Base-by-base conservation (phyloP, 2,797 vertebrate genomes). In the Sebastes goodei region DNA sequence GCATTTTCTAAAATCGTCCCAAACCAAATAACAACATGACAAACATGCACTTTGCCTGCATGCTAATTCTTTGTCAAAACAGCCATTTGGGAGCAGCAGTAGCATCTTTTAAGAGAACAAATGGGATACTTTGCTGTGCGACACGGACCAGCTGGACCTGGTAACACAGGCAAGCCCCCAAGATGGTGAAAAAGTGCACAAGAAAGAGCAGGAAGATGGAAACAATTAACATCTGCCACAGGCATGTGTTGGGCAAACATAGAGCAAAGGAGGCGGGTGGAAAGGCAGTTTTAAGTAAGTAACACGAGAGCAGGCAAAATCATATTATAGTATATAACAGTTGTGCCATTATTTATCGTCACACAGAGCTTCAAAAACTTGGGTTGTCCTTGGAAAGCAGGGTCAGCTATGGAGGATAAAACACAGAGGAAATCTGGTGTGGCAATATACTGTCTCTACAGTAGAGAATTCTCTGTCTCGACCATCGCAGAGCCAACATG, bases 141-240 rank as follows among this genome's bases (percentile, higher is more conserved):
- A 83, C 30, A 74, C 52, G 10, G 66, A 71, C 25, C 67, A 76
- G 55, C 25, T 71, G 46, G 46, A 52, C 46, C 46, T 52, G 42
- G 29, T 57, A 56, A 38, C 56, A 57, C 10, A 29, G 49, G 49
- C 55, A 57, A 38, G 25, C 8, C 25, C n/a, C 6, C 3, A 32
- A 27, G 20, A 74, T 27, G 32, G 65, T 57, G 25, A 63, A 80
- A 76, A 73, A 59, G 60, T 55, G n/a, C 20, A 70, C 14, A n/a
- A 75, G 25, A 53, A 71, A 57, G 65, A 63, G 29, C 4, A 38
- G 33, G 69, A 71, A 76, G 32, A 85, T 90, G 90, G 89, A 84
- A 94, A 83, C 81, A 82, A 89, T 93, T 86, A 89, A 23, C 71
- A 59, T 68, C 23, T 30, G 67, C 92, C 89, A 92, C 88, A 90